phyloP scores from a whole-genome alignment of 2,797 vertebrate genomes.

The Benthosema pterotum region DNA sequence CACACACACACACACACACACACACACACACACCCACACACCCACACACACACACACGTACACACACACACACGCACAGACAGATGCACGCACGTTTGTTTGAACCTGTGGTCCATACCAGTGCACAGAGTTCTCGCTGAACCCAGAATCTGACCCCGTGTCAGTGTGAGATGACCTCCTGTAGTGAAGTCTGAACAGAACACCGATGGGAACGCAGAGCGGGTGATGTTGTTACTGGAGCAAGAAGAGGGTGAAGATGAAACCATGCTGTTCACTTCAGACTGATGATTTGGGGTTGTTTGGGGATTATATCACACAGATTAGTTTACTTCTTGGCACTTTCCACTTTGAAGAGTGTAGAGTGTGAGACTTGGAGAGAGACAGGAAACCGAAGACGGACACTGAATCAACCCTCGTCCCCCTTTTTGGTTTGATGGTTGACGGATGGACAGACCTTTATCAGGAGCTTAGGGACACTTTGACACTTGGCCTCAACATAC shows the following conservation, averaged over 20 bases:
- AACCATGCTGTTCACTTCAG: no score
- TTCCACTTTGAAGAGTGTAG: no score
- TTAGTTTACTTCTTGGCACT: neutral
- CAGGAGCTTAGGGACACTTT: no score
- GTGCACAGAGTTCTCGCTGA: slow-evolving; percentile 29
- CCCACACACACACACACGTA: neutral
- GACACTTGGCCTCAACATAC: no score
- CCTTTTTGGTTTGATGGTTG: no score
- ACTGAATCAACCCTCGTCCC: no score
- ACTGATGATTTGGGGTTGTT: neutral
- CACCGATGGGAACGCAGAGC: slow-evolving; percentile 23
- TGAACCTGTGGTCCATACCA: slow-evolving; percentile 4
- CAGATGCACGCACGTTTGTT: slow-evolving; percentile 9
- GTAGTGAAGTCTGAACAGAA: slow-evolving; percentile 19
- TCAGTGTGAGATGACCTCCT: slow-evolving; percentile 28
- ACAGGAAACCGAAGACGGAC: no score
- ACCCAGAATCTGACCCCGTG: slow-evolving; percentile 22
- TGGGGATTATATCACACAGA: neutral
- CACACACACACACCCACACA: slow-evolving; percentile 8
- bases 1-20: slow-evolving; percentile 15
- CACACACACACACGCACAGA: slow-evolving; percentile 6
- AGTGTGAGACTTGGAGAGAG: no score
- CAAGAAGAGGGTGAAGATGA: neutral
- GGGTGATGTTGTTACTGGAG: slow-evolving; percentile 8
- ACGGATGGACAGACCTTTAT: no score